phyloP scores from a whole-genome alignment of 2,888 invertebrate species.

The Brachynemurus nebulosus region DNA sequence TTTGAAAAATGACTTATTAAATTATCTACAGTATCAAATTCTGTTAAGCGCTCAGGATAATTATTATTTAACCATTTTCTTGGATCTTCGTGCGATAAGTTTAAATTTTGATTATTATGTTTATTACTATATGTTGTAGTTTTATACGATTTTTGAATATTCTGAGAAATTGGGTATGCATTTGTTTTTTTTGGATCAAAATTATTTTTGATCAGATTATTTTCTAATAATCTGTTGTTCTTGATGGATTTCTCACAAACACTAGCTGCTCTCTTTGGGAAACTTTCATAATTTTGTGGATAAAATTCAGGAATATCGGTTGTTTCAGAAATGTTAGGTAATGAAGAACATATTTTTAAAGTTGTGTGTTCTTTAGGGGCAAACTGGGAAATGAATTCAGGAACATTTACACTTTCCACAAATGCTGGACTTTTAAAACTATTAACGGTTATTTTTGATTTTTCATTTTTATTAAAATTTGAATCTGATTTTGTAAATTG shows the following conservation, averaged over 20 bases:
- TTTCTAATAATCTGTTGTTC: background rate
- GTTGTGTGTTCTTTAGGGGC: background rate
- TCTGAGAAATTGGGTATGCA: constrained; percentile 4
- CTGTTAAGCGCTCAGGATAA: constrained; percentile 3
- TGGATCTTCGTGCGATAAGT: background rate
- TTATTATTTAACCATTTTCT: constrained; percentile 1
- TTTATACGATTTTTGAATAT: too few species aligned
- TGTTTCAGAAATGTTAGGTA: constrained; percentile 6
- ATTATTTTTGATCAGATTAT: background rate
- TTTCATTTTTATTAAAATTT: background rate
- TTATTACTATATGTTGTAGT: too few species aligned
- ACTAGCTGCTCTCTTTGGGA: constrained; percentile 1
- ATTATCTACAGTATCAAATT: constrained; percentile 2
- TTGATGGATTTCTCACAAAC: background rate
- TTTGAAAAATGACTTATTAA: constrained; percentile 2
- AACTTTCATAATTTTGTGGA: background rate
- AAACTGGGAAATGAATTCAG: constrained; percentile 1
- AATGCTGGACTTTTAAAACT: background rate
- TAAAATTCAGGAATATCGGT: constrained; percentile 4
- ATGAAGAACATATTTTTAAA: constrained; percentile 4
- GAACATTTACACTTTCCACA: background rate
- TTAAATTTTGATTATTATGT: background rate
- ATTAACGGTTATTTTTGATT: background rate
- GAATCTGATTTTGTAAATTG: too few species aligned
- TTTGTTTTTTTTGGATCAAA: background rate